Evolutionary conservation across 2,113 vertebrate species (phyloP), one percentile per base, ranked within the genome.

Genomic region (Bagarius yarrelli): DNA sequence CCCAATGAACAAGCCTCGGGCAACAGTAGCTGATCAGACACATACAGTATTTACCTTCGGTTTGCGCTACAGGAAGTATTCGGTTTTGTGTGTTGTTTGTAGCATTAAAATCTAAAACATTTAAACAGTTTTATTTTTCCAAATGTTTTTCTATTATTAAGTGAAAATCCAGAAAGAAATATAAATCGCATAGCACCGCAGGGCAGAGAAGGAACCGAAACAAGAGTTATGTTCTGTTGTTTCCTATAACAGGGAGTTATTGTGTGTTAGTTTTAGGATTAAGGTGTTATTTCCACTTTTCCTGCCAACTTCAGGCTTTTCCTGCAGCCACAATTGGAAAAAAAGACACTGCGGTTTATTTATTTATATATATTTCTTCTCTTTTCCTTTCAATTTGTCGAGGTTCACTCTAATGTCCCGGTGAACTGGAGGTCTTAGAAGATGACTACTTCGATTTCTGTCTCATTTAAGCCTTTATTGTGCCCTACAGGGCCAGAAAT

Each of bases 401-500:
- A 52, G 78, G 61, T 66, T 83, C 78, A 47, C 76, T 78, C 53
- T 52, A 59, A 82, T 83, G 59, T 83, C 53, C 47, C 27, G 34
- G 78, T 74, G 67, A 72, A 85, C 71, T 36, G 64, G 8, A 74
- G 66, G 67, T 73, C 73, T 85, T 64, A 30, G 57, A 83, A 80
- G 84, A 85, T 78, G 84, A 83, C 84, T 78, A 67, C 84, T 83
- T 83, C 79, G 74, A 85, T 80, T 82, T 83, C 77, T 85, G 78
- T 85, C 81, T 81, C 81, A 78, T 79, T 85, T 81, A 71, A 83
- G 81, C 44, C 40, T 85, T 83, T 74, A 85, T 80, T 85, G 72
- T 83, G 69, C 80, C 78, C 76, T 80, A 83, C 81, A 73, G 84
- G 79, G 84, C 59, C 44, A 32, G 59, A 78, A 80, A 83, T 83